Evolutionary conservation across 2,888 invertebrate genomes (phyloP).

Genomic region (Girardia tigrina): DNA sequence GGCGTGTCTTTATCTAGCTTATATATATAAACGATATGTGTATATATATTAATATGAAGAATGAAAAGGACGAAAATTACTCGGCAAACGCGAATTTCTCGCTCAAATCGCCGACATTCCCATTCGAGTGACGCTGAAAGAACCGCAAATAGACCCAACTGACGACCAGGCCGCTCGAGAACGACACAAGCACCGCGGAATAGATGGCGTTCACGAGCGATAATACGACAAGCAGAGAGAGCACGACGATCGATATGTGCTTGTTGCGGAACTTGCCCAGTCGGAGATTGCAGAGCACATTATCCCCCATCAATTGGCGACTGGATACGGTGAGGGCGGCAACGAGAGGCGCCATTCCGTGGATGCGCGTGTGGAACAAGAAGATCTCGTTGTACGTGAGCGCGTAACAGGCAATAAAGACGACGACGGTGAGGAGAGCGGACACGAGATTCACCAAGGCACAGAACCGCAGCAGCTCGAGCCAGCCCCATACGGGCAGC

Average conservation of each 20-base stretch:
- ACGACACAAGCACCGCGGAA: constrained; percentile 20
- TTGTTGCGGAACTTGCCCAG: constrained; percentile 33
- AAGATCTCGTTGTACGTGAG: constrained; percentile 14
- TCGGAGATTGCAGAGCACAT: constrained; percentile 28
- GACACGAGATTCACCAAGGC: constrained; percentile 26
- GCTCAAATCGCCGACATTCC: constrained; percentile 30
- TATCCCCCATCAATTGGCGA: constrained; percentile 31
- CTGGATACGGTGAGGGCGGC: constrained; percentile 30
- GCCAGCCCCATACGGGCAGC: constrained; percentile 31
- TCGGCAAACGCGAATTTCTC: constrained; percentile 33
- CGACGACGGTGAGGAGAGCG: constrained; percentile 17
- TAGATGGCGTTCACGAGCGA: not conserved
- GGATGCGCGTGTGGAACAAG: constrained; percentile 29
- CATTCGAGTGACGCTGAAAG: constrained; percentile 30
- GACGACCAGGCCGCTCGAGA: constrained; percentile 25
- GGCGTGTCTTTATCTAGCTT: too few species aligned
- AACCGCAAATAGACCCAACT: constrained; percentile 33
- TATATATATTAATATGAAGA: too few species aligned
- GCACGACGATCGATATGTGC: constrained; percentile 18
- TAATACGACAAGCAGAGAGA: not conserved
- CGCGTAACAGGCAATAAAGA: constrained; percentile 4
- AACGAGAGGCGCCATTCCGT: constrained; percentile 29
- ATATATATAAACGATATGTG: too few species aligned
- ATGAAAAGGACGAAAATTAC: too few species aligned
- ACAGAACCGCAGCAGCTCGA: constrained; percentile 31